These are phyloP conservation scores for Pegea sp. DNA, from an alignment of 23 tunicate genomes.

Conservation along the genomic window DNA sequence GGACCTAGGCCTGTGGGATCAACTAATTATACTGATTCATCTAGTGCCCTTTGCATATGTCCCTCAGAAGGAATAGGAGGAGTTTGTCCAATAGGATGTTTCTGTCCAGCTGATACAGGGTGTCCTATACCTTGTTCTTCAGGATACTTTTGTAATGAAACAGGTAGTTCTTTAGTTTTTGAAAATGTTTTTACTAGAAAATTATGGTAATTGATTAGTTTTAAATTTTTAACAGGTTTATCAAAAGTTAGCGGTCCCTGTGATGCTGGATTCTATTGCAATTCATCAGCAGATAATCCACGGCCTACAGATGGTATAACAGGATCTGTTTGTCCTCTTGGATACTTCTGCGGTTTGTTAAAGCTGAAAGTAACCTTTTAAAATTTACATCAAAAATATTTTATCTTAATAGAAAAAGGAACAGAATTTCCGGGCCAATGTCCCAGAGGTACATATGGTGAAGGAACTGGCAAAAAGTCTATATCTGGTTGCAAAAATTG, in stretches of 20 bases:
- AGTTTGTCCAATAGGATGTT: slow-evolving; percentile 75
- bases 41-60: slow-evolving; percentile 17
- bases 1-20: slow-evolving; percentile 35
- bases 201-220: slow-evolving; percentile 1
- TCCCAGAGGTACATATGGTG: slow-evolving; percentile 40
- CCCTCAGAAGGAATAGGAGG: slow-evolving; percentile 54
- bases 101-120: slow-evolving; percentile 58
- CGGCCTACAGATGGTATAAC: slow-evolving; percentile 47
- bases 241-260: slow-evolving; percentile 15
- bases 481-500: slow-evolving; percentile 25
- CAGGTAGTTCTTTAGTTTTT: slow-evolving; percentile 11
- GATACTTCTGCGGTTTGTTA: slow-evolving; percentile 48
- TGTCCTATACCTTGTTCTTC: slow-evolving; percentile 53
- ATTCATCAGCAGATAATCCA: slow-evolving; percentile 24
- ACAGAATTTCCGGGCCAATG: slow-evolving; percentile 33
- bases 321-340: slow-evolving; percentile 53
- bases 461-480: slow-evolving; percentile 13
- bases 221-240: slow-evolving; percentile 10
- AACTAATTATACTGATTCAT: slow-evolving; percentile 23
- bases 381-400: background rate
- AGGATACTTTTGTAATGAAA: slow-evolving; percentile 50
- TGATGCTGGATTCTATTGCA: slow-evolving; percentile 56
- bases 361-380: background rate
- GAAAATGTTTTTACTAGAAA: slow-evolving; percentile 1
- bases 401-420: slow-evolving; percentile 14